Conservation (phyloP, 2,888 invertebrate genomes). For the Agrotis puta region DNA sequence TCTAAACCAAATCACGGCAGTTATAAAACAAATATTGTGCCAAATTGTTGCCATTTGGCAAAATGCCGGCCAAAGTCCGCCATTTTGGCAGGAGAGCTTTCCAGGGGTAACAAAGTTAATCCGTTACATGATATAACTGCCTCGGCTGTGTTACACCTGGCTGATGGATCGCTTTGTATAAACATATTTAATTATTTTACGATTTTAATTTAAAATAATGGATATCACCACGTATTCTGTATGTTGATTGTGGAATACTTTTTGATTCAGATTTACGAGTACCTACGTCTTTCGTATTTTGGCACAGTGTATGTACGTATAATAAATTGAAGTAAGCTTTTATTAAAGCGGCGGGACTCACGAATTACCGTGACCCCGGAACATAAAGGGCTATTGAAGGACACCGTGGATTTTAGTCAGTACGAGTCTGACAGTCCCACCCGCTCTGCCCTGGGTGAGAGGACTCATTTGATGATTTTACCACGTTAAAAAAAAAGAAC, state of each 20-base stretch:
- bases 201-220: conserved; percentile 22
- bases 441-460: too few relatives aligned
- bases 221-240: neutral
- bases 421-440: too few relatives aligned
- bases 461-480: too few relatives aligned
- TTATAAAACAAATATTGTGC: conserved; percentile 57
- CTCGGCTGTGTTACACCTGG: conserved; percentile 3
- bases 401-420: too few relatives aligned
- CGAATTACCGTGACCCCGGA: too few relatives aligned
- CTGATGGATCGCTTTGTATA: conserved; percentile 16
- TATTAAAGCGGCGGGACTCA: too few relatives aligned
- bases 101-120: conserved; percentile 49
- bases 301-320: neutral
- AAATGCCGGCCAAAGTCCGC: conserved; percentile 37
- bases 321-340: neutral
- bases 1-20: conserved; percentile 27
- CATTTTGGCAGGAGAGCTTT: conserved; percentile 37
- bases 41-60: conserved; percentile 60
- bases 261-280: conserved; percentile 9
- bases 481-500: too few relatives aligned
- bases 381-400: too few relatives aligned
- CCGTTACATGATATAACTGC: conserved; percentile 23
- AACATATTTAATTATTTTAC: conserved; percentile 23
- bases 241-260: neutral
- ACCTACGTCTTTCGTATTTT: neutral